Base-by-base conservation (phyloP, 2,888 invertebrate genomes). In the Volucella zonaria region DNA sequence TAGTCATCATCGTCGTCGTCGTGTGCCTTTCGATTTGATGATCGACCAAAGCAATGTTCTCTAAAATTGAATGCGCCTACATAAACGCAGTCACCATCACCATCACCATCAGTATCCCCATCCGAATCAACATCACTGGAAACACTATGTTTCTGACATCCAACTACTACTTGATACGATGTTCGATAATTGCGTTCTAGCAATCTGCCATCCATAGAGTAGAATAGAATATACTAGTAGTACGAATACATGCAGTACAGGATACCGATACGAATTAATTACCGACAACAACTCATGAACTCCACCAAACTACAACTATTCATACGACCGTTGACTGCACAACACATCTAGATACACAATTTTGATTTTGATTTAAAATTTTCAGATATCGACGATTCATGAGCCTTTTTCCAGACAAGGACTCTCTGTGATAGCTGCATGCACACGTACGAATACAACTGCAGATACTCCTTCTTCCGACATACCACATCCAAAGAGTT, bases 221-320 rank as follows among this genome's bases (percentile, higher is more conserved):
- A 66, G 15, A 18, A 52, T 38, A 58, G 45, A 38, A 61, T 23
- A 47, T 42, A 14, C 49, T 67, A 14, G 52, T 40, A 66, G 47
- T 56, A 58, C 64, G 64, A 78, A 31, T 31, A 31, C 31, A 31
- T 6, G 6, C 31, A 0, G 6, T 1, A 31, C 4, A 31, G 4
- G 31, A 31, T 31, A 31, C 31, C 31, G 31, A 31, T 31, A 6
- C 31, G 31, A 31, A 78, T 82, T 78, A 78, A 82, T 82, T 82
- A 78, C 67, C 78, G 49, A 82, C 67, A 82, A 77, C 77, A 77
- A 67, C 77, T 77, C 71, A 77, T 78, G 82, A 78, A 82, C 82
- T 78, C 68, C 64, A 58, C 56, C 77, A 42, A n/a, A 12, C 66
- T n/a, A 12, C 52, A 47, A n/a, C 0, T n/a, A 45, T 51, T 23